Base-by-base conservation (phyloP, 2,797 vertebrate genomes). In the Fistularia commersonii region DNA sequence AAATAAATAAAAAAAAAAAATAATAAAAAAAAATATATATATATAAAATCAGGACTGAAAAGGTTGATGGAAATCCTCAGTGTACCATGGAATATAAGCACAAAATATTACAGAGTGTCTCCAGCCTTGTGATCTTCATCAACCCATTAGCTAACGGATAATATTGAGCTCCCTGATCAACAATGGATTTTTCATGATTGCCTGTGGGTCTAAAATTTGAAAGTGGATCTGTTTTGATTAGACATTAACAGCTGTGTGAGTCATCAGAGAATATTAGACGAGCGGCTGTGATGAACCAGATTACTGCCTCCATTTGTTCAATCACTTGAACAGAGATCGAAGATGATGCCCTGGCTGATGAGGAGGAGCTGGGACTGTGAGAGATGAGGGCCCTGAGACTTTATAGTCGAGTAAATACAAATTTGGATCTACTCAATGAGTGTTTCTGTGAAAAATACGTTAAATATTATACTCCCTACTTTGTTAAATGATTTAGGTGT, bases 141-240 rank as follows among this genome's bases (percentile, higher is more conserved):
- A 74, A 80, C 59, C 71, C 49, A 70, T 66, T 55, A 64, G n/a
- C n/a, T n/a, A n/a, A n/a, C n/a, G n/a, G n/a, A n/a, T 46, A 62
- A 32, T 57, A 71, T 32, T 62, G 57, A 70, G 41, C 58, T 57
- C 60, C 52, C 33, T 45, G 51, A 41, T 37, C n/a, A 65, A 38
- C 63, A 48, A 53, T 41, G n/a, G n/a, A n/a, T n/a, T n/a, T n/a
- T n/a, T 70, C 48, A 46, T 66, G 48, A 73, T 67, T 75, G 61
- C 50, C 8, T 64, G 39, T 47, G 36, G 5, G 45, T 44, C 13
- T 41, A 34, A 32, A 41, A 60, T 7, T 54, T 13, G 52, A 67
- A 73, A 69, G 13, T 65, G 61, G 45, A 70, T 78, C 58, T 59
- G 48, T 50, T 79, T 72, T 78, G 74, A 79, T 83, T 70, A 58